Base-by-base conservation (phyloP, 35 echinoderm and acorn worm species). In the Ophiothrix spiculata region DNA sequence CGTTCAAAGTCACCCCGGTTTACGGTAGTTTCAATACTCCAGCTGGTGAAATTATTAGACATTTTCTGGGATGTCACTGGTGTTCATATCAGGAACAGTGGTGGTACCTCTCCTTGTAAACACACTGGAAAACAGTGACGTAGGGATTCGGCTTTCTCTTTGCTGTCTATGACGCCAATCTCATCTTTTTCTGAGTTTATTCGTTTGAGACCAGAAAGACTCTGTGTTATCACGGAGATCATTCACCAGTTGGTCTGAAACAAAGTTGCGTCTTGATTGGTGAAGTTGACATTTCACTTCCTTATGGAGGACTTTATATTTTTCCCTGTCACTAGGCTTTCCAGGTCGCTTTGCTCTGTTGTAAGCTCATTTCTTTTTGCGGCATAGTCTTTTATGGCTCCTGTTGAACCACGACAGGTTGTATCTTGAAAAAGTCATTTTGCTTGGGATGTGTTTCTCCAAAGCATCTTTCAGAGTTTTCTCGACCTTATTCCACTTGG, bases 21-120 rank as follows among this genome's bases (percentile, higher is more conserved):
- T 54, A 79, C 25, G 79, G 38, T 37, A 39, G 75, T 74, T 87
- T 87, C 74, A 54, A 21, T 60, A 87, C 85, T 33, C 85, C 75
- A 32, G 40, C 85, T 36, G 46, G 14, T 1, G 1, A 32, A 0
- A 87, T 79, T 0, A 33, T 87, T 35, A 87, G 31, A 12, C 38
- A 23, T 3, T 40, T 2, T 78, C 37, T 11, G 75, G 38, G 39
- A 36, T 54, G 16, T 40, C 40, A n/a, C 39, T 87, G 19, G 31
- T 31, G 6, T 40, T 39, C 40, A 87, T 0, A 21, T 42, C 12
- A 34, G 85, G 76, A 28, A 87, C 36, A 79, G 32, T 40, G 1
- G 31, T 17, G 1, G 12, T 75, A 56, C 12, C 46, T 35, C 75
- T 35, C 31, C 75, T 74, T 1, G 82, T 85, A 46, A 85, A 85